Evolutionary conservation across 1,140 invertebrate species (phyloP).

Genomic region (Drosophila sturtevanti): DNA sequence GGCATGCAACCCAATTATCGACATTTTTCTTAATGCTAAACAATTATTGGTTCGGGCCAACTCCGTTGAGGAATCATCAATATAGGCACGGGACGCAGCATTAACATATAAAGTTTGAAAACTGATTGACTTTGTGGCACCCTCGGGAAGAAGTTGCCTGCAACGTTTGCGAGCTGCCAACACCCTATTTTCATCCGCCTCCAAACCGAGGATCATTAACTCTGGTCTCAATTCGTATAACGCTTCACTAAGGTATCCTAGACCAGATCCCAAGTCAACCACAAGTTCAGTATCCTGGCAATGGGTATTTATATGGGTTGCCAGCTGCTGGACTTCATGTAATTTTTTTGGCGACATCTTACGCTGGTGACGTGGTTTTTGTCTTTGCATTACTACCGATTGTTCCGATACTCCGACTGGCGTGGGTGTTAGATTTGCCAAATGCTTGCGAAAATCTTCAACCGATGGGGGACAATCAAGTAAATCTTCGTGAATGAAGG

Average conservation of each 20-base stretch:
- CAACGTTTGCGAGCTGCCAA: conserved; percentile 86
- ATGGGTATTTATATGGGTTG: conserved; percentile 84
- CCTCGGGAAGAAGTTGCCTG: conserved; percentile 83
- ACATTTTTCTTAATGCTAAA: background rate
- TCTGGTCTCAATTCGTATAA: conserved; percentile 84
- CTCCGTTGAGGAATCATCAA: conserved; percentile 81
- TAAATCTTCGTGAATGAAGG: conserved; percentile 39
- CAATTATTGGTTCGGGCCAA: conserved; percentile 56
- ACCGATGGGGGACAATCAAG: conserved; percentile 19
- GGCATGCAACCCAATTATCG: conserved; percentile 89
- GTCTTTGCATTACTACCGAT: background rate
- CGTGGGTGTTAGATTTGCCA: conserved; percentile 43
- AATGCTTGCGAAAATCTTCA: conserved; percentile 34
- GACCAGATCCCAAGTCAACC: conserved; percentile 91
- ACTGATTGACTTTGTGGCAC: conserved; percentile 83
- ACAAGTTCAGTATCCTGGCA: conserved; percentile 84
- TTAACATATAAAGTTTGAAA: conserved; percentile 85
- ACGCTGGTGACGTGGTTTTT: conserved; percentile 82
- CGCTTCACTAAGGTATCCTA: conserved; percentile 91
- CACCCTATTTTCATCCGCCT: conserved; percentile 86
- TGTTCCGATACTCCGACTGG: background rate
- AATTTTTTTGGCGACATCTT: conserved; percentile 86
- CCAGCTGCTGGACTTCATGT: conserved; percentile 87
- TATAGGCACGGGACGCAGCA: conserved; percentile 82
- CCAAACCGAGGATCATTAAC: conserved; percentile 89